These are phyloP conservation scores for Nannospalax galili DNA, from an alignment of 2,113 vertebrate species.

Conservation along the genomic window DNA sequence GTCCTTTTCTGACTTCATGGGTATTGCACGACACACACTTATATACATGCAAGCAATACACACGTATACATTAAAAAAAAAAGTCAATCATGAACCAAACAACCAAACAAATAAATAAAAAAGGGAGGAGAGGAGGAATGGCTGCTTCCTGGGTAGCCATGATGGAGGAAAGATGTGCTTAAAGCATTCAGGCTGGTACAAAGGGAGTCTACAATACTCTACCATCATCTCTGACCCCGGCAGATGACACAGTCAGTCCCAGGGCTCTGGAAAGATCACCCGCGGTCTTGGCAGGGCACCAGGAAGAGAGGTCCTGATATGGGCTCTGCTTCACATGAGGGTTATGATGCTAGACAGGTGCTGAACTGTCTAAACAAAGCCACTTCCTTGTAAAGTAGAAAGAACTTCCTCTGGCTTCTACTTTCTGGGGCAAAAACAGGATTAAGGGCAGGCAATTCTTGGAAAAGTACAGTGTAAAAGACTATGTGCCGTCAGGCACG, in stretches of 20 bases:
- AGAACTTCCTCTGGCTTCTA: not conserved
- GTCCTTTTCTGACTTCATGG: too few species aligned
- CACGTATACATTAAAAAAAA: too few species aligned
- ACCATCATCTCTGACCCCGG: not conserved
- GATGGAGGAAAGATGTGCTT: not conserved
- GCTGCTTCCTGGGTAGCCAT: too few species aligned
- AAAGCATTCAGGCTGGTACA: not conserved
- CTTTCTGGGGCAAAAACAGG: not conserved
- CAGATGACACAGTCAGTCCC: too few species aligned
- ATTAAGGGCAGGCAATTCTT: not conserved
- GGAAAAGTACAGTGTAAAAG: not conserved
- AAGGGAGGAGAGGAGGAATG: not conserved
- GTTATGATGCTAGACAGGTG: too few species aligned
- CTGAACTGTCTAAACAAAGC: not conserved
- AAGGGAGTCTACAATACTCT: not conserved
- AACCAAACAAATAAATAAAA: not conserved
- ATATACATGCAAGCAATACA: too few species aligned
- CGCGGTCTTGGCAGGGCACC: not conserved
- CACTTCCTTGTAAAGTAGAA: not conserved
- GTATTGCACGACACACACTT: too few species aligned
- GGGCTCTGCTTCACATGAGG: not conserved
- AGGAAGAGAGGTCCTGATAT: too few species aligned
- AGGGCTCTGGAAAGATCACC: not conserved
- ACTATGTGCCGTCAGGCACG: too few species aligned
- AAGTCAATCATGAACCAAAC: not conserved